Conservation (phyloP, 2,113 vertebrate genomes). For the Catharus fuscescens region DNA sequence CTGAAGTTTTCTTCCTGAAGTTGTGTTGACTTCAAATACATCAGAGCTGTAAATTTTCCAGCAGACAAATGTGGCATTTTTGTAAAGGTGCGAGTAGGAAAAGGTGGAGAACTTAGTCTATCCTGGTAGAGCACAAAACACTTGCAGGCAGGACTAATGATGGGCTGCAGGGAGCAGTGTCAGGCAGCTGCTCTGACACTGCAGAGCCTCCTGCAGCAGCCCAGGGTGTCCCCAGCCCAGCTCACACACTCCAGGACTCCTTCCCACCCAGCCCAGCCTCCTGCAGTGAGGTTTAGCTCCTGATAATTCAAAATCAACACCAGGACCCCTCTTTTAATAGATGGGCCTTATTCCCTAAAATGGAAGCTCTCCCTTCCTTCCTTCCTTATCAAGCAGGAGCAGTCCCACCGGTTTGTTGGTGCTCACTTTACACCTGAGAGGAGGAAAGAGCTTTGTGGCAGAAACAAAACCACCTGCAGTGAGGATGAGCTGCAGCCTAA, state of each 20-base stretch:
- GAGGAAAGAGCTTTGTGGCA: background rate
- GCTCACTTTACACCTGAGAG: background rate
- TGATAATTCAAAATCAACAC: background rate
- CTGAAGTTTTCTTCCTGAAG: background rate
- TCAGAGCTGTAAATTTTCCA: background rate
- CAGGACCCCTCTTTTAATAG: rapidly evolving
- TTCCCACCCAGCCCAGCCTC: background rate
- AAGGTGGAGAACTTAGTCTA: background rate
- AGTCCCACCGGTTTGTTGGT: background rate
- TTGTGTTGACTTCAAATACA: background rate
- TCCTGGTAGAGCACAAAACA: background rate
- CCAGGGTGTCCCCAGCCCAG: background rate
- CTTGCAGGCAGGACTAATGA: background rate
- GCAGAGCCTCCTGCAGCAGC: background rate
- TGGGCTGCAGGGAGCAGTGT: background rate
- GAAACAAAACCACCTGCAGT: background rate
- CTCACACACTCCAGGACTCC: background rate
- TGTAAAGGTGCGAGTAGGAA: background rate
- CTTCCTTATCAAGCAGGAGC: background rate
- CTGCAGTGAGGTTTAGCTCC: background rate
- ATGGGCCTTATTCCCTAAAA: too few species aligned
- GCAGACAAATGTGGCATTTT: background rate
- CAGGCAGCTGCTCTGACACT: background rate
- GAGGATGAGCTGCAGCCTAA: background rate
- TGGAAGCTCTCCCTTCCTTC: background rate